Evolutionary conservation across 2,113 vertebrate genomes (phyloP), one percentile per base, ranked within the genome.

Genomic region (Sminthopsis crassicaudata): DNA sequence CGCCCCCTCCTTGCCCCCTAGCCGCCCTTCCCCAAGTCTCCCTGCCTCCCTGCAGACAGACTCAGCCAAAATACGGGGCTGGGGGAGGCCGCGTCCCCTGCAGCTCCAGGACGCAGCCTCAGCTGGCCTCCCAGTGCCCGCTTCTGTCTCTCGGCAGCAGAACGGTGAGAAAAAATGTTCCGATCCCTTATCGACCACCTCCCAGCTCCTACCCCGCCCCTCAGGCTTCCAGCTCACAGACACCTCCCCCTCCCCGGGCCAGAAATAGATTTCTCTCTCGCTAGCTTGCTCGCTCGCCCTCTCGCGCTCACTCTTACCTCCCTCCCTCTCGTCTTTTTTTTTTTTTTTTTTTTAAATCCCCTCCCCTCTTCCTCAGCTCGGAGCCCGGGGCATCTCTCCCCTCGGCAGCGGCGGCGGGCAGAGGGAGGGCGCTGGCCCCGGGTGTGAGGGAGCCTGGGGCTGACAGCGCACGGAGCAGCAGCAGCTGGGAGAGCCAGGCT

Each of bases 221-320:
- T 53, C 23, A 52, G 92, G 92, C 96, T 96, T 91, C 22, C 27
- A 11, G 57, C 93, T 50, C 36, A 42, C 91, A 53, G 88, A 95
- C 84, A 92, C 96, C 95, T 95, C 97, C 97, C 97, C 95, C 94
- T 95, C 93, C 30, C 94, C 5, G 84, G 93, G 96, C 97, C 97
- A 96, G 97, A 97, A 98, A 98, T 97, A 97, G 97, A 96, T 96
- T 92, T 84, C 91, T 46, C n/a, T 54, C 91, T 84, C 23, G 67
- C 67, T 84, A 8, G 54, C 54, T 55, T 26, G 67, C 67, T 84
- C 67, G 67, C 67, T 84, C 67, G 67, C 67, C 67, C 67, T 84
- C 88, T 67, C 26, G 54, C 91, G 67, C 90, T 84, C 96, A 94
- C 97, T 95, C 97, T 96, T 93, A 95, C 96, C 96, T 96, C 91